Evolutionary conservation across 1,140 invertebrate species (phyloP).

Genomic region (Solenopsis invicta): DNA sequence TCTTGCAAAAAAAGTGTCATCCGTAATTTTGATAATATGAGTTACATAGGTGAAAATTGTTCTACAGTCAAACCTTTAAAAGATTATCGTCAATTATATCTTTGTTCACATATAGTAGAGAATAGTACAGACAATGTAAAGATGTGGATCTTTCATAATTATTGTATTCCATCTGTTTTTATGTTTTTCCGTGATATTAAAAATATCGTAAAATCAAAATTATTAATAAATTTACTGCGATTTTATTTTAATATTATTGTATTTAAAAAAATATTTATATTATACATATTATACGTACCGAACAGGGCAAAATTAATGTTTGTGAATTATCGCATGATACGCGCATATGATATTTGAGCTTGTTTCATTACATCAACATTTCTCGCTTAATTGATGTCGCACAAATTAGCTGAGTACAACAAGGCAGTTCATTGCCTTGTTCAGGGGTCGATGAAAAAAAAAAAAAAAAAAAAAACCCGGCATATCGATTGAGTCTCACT

Average conservation of each 20-base stretch:
- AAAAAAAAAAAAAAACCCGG: not conserved
- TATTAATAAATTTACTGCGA: not conserved
- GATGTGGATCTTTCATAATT: not conserved
- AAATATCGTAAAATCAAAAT: not conserved
- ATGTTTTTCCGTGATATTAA: too few relatives aligned
- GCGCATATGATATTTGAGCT: not conserved
- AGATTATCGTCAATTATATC: not conserved
- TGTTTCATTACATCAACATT: not conserved
- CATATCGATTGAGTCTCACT: not conserved
- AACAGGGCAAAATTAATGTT: constrained; percentile 11
- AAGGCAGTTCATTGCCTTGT: not conserved
- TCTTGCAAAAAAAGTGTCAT: not conserved
- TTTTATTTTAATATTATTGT: not conserved
- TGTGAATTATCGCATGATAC: not conserved
- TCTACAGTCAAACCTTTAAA: not conserved
- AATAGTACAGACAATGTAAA: too few relatives aligned
- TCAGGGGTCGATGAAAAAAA: not conserved
- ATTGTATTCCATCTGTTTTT: not conserved
- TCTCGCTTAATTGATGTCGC: constrained; percentile 10
- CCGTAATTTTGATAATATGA: not conserved
- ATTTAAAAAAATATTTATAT: not conserved
- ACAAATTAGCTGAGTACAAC: constrained; percentile 8
- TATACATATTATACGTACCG: not conserved
- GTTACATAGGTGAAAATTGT: not conserved
- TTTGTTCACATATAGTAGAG: not conserved